A percentile compares a stretch with the other conserved stretches of the same genome.
phyloP scores from a whole-genome alignment of 2,113 vertebrate species.

The Apus apus region DNA sequence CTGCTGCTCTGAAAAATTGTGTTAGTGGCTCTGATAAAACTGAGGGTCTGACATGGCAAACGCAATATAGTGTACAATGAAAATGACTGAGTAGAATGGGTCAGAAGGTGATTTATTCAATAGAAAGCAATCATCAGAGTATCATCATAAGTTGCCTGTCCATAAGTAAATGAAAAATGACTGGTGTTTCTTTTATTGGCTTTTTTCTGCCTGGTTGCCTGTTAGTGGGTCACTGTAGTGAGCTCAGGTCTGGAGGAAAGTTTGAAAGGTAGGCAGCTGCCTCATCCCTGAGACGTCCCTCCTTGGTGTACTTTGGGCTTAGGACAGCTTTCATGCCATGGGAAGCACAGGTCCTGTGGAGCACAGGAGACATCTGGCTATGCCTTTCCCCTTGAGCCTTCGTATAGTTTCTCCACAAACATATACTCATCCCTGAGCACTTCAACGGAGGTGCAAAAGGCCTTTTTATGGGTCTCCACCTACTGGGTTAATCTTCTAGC shows the following conservation, averaged over 20 bases:
- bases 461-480: background rate
- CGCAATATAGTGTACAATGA: constrained; percentile 46
- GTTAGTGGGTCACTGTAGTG: background rate
- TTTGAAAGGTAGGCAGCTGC: background rate
- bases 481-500: background rate
- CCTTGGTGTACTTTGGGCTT: background rate
- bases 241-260: background rate
- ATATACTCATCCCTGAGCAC: accelerated
- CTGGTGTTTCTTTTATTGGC: background rate
- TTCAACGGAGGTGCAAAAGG: background rate
- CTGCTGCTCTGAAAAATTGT: constrained; percentile 51
- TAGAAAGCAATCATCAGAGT: constrained; percentile 49
- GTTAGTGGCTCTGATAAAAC: constrained; percentile 62
- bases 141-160: constrained; percentile 43
- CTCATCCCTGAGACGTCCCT: background rate
- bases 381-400: accelerated
- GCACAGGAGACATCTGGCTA: background rate
- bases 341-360: background rate
- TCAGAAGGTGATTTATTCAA: constrained; percentile 47
- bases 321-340: accelerated
- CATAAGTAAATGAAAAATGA: constrained; percentile 58
- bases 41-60: constrained; percentile 61
- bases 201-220: background rate
- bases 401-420: background rate
- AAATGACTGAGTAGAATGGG: constrained; percentile 39